A percentile compares a stretch with the other conserved stretches of the same genome.
Conservation (phyloP, 2,797 vertebrate species). For the Gymnoscopelus braueri region DNA sequence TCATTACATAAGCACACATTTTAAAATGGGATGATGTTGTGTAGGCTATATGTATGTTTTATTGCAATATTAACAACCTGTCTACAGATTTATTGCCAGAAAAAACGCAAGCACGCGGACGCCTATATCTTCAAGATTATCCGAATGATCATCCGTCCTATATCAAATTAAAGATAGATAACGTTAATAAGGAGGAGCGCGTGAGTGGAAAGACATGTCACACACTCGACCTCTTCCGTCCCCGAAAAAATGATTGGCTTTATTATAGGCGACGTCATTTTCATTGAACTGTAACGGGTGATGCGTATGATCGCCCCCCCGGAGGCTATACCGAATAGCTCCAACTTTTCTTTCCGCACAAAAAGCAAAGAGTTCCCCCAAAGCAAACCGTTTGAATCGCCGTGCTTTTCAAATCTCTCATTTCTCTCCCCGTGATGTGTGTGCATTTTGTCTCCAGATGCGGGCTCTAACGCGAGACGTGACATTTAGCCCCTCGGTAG, state of each 20-base stretch:
- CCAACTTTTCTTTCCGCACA: slow-evolving; percentile 63
- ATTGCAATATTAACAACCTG: slow-evolving; percentile 17
- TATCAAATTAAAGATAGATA: slow-evolving; percentile 10
- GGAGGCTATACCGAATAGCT: slow-evolving; percentile 39
- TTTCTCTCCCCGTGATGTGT: slow-evolving; percentile 23
- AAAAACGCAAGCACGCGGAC: slow-evolving; percentile 5
- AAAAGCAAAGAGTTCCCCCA: slow-evolving; percentile 43
- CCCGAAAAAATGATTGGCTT: slow-evolving; percentile 32
- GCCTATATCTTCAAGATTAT: slow-evolving; percentile 10
- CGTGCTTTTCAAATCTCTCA: slow-evolving; percentile 46
- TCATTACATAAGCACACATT: slow-evolving; percentile 26
- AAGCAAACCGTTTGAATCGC: slow-evolving; percentile 40
- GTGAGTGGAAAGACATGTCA: slow-evolving; percentile 35
- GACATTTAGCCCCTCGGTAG: slow-evolving; percentile 79
- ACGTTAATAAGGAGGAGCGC: slow-evolving; percentile 13
- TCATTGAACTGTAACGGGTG: slow-evolving; percentile 49
- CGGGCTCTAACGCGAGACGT: slow-evolving; percentile 69
- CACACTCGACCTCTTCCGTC: slow-evolving; percentile 33
- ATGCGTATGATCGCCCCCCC: slow-evolving; percentile 26
- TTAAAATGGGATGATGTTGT: slow-evolving; percentile 23
- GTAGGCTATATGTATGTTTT: no score
- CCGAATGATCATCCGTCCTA: background rate
- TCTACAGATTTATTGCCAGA: slow-evolving; percentile 1
- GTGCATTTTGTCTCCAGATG: slow-evolving; percentile 46
- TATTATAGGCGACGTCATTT: slow-evolving; percentile 54